Conservation (phyloP, 1,140 invertebrate species). For the Popillia japonica region DNA sequence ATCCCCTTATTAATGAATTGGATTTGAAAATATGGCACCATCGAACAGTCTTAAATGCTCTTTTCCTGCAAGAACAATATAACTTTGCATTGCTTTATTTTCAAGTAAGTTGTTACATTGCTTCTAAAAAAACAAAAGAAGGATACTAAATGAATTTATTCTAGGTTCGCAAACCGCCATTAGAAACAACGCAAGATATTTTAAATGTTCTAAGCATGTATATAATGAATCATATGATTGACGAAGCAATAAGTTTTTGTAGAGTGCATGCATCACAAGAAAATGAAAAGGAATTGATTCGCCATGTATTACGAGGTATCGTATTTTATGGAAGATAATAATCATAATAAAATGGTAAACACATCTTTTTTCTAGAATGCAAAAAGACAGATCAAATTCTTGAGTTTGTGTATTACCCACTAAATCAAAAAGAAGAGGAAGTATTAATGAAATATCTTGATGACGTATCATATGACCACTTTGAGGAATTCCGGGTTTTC, state of each 20-base stretch:
- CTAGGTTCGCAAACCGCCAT: conserved; percentile 52
- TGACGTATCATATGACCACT: conserved; percentile 42
- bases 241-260: conserved; percentile 57
- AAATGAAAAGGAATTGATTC: conserved; percentile 45
- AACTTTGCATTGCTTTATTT: conserved; percentile 55
- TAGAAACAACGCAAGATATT: conserved; percentile 51
- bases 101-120: conserved; percentile 45
- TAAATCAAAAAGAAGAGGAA: conserved; percentile 51
- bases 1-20: conserved; percentile 49
- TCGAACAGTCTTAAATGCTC: conserved; percentile 51
- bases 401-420: conserved; percentile 45
- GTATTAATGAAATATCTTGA: conserved; percentile 54
- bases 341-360: too few species aligned
- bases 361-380: conserved; percentile 46
- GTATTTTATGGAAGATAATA: neutral
- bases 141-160: neutral
- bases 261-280: conserved; percentile 40
- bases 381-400: conserved; percentile 48
- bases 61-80: conserved; percentile 55
- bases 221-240: conserved; percentile 54
- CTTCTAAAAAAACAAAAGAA: neutral
- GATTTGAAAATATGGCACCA: conserved; percentile 58
- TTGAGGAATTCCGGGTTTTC: conserved; percentile 52
- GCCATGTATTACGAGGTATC: conserved; percentile 51
- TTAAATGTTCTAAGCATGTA: conserved; percentile 51